Evolutionary conservation across 1,140 invertebrate species (phyloP).

Genomic region (Polyergus mexicanus): DNA sequence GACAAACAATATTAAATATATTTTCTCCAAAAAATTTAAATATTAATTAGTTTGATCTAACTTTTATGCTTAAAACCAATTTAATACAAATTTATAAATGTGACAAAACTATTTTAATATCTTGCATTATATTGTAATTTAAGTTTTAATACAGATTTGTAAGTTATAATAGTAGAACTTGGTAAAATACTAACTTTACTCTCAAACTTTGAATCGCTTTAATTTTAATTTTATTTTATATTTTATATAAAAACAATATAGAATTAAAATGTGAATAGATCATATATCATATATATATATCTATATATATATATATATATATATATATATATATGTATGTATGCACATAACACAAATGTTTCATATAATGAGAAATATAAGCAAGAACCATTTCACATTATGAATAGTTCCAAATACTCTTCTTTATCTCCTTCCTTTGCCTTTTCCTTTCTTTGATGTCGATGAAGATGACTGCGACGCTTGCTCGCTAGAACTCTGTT

Average conservation of each 20-base stretch:
- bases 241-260: not conserved
- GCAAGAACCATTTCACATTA: no score
- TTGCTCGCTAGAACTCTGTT: constrained; percentile 84
- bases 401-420: not conserved
- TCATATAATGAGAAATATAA: no score
- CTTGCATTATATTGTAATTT: not conserved
- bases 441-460: constrained; percentile 84
- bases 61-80: not conserved
- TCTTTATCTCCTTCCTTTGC: constrained; percentile 84
- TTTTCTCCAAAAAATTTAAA: not conserved
- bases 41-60: not conserved
- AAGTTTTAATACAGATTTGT: not conserved
- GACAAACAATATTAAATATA: not conserved
- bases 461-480: constrained; percentile 77
- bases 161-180: not conserved
- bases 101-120: not conserved
- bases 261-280: not conserved
- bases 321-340: constrained; percentile 2
- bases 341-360: no score
- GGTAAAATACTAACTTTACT: not conserved
- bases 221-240: not conserved
- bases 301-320: no score
- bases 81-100: not conserved
- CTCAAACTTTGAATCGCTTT: not conserved
- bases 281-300: constrained; percentile 4